Conservation (phyloP, 2,113 vertebrate genomes). For the Butorides virescens region DNA sequence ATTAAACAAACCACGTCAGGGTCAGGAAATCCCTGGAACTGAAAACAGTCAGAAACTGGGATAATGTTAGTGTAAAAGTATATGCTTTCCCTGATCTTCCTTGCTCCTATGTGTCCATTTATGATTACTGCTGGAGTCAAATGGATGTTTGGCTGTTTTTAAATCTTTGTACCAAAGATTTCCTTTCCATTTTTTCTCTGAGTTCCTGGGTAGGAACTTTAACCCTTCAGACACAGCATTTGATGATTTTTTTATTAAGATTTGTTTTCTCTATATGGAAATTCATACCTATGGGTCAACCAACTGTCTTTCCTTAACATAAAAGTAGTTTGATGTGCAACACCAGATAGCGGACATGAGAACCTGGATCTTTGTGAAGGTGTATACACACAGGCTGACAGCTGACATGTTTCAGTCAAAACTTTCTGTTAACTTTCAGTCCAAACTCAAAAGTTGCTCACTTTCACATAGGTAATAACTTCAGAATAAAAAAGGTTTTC, state of each 20-base stretch:
- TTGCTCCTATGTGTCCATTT: neutral
- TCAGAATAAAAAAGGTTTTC: neutral
- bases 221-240: neutral
- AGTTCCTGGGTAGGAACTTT: neutral
- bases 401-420: neutral
- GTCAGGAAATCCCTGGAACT: neutral
- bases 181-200: neutral
- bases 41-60: neutral
- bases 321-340: neutral
- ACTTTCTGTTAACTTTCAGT: neutral
- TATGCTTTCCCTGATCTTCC: neutral
- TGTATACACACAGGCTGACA: neutral
- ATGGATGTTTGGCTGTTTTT: neutral
- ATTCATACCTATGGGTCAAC: neutral
- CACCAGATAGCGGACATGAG: neutral
- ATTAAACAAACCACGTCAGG: neutral
- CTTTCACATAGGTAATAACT: neutral
- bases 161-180: neutral
- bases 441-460: neutral
- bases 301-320: neutral
- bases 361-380: neutral
- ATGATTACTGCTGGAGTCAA: neutral
- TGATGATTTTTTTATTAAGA: neutral
- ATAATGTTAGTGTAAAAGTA: neutral
- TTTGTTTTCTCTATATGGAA: neutral